Base-by-base conservation (phyloP, 2,888 invertebrate species). In the Siphlonurus alternatus region DNA sequence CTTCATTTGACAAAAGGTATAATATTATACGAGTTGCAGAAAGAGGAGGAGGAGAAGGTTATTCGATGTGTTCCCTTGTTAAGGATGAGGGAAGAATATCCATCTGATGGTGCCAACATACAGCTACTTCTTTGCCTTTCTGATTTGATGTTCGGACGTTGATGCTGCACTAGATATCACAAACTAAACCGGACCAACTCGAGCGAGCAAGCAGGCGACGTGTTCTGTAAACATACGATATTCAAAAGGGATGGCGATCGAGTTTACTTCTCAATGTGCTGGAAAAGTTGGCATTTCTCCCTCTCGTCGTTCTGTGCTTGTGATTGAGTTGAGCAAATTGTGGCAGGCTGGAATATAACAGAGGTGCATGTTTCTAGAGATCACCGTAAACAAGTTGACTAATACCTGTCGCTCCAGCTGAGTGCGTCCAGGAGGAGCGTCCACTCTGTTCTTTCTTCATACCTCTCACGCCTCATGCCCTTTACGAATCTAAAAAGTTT, bases 331-430 rank as follows among this genome's bases (percentile, higher is more conserved):
- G 15, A 38, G 15, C 15, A 38, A 38, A 38, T 38, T 38, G 38
- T 38, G 38, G 38, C 7, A 10, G 38, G 38, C 15, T 5, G 15
- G 38, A 38, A 15, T 5, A 15, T 38, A 38, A 10, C 7, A 5
- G 38, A 15, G 38, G 15, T 38, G 38, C 38, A 38, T 10, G 15
- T 38, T 5, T 38, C 5, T 38, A 38, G 15, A 38, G 38, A 38
- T 38, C 5, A 15, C 60, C 60, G 60, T 60, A 60, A 60, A 60
- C 60, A 60, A 60, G 60, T 18, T 60, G 60, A 24, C 60, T 24
- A 24, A 60, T 24, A 60, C 60, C 22, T 60, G 60, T 60, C 60
- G 60, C 22, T 60, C 22, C 60, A 24, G 19, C 19, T 60, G 60
- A 60, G 23, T 60, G 60, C 60, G 60, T 24, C 23, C 60, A 60